phyloP scores from a whole-genome alignment of 1,140 invertebrate species.

The Drosophila tristis region DNA sequence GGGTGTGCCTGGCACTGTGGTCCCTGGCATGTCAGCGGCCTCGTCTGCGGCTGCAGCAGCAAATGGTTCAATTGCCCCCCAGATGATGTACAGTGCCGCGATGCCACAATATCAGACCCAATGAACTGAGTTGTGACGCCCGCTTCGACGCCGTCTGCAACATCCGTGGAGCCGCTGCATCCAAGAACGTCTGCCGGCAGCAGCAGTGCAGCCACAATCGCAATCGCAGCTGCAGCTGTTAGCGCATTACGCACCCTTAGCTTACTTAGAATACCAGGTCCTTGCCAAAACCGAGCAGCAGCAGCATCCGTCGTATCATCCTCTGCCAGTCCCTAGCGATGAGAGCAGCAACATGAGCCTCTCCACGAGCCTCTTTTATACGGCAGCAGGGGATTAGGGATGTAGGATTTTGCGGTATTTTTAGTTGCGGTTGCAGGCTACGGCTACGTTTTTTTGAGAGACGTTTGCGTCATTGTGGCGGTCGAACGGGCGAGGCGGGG shows the following conservation, averaged over 20 bases:
- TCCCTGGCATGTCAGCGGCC: constrained; percentile 85
- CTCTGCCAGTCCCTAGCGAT: constrained; percentile 12
- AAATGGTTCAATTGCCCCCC: constrained; percentile 86
- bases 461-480: constrained; percentile 12
- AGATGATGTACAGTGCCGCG: constrained; percentile 90
- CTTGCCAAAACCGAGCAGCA: constrained; percentile 26
- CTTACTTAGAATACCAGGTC: constrained; percentile 47
- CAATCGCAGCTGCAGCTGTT: constrained; percentile 31
- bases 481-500: constrained; percentile 1
- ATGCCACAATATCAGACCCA: constrained; percentile 92
- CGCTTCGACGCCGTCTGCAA: constrained; percentile 78
- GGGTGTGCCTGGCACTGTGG: constrained; percentile 86
- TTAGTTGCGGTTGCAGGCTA: constrained; percentile 18
- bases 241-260: constrained; percentile 36
- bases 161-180: constrained; percentile 63
- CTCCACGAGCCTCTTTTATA: not conserved
- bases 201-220: constrained; percentile 43
- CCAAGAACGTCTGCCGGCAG: constrained; percentile 35
- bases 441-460: constrained; percentile 10
- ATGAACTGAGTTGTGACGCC: constrained; percentile 85
- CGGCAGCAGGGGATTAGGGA: constrained; percentile 18
- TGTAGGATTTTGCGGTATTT: constrained; percentile 2
- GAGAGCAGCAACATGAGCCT: constrained; percentile 10
- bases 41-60: constrained; percentile 85
- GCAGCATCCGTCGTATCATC: constrained; percentile 9